These are phyloP conservation scores for Acridotheres tristis DNA, from an alignment of 2,797 vertebrate genomes.

Conservation along the genomic window DNA sequence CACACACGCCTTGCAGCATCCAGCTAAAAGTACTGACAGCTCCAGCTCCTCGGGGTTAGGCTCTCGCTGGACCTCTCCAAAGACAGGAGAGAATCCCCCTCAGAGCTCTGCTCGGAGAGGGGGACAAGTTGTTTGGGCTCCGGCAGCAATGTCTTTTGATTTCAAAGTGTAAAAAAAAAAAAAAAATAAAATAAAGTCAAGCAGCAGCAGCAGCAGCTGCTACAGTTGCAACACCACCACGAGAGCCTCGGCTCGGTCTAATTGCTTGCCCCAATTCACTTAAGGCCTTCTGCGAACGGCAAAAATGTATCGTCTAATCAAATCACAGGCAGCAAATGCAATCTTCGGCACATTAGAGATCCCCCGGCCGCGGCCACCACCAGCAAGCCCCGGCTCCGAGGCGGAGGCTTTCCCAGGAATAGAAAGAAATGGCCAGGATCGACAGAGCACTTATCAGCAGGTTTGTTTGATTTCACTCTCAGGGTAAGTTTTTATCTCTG, in stretches of 20 bases:
- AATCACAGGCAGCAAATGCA: constrained; percentile 75
- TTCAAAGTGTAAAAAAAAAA: background rate
- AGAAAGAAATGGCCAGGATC: constrained; percentile 54
- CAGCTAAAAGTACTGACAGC: constrained; percentile 49
- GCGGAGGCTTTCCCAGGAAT: constrained; percentile 18
- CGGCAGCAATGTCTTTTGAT: constrained; percentile 55
- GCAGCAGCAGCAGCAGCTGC: background rate
- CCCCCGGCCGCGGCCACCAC: constrained; percentile 27
- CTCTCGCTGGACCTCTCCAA: constrained; percentile 13
- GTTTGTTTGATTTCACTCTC: constrained; percentile 78
- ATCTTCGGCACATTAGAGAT: constrained; percentile 70
- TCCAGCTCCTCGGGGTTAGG: constrained; percentile 34
- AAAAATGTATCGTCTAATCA: constrained; percentile 75
- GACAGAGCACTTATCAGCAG: constrained; percentile 72
- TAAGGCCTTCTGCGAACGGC: constrained; percentile 70
- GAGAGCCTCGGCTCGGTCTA: constrained; percentile 65
- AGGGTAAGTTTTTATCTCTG: constrained; percentile 65
- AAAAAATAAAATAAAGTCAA: background rate
- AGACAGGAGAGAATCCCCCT: background rate
- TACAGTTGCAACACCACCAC: constrained; percentile 9
- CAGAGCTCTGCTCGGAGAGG: background rate
- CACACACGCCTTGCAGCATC: constrained; percentile 39
- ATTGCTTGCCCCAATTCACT: constrained; percentile 75
- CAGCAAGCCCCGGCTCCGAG: constrained; percentile 36
- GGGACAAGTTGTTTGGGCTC: constrained; percentile 32